A percentile compares a stretch with the other conserved stretches of the same genome.
Evolutionary conservation across 2,888 invertebrate species (phyloP).

Genomic region (Trisateles emortualis): DNA sequence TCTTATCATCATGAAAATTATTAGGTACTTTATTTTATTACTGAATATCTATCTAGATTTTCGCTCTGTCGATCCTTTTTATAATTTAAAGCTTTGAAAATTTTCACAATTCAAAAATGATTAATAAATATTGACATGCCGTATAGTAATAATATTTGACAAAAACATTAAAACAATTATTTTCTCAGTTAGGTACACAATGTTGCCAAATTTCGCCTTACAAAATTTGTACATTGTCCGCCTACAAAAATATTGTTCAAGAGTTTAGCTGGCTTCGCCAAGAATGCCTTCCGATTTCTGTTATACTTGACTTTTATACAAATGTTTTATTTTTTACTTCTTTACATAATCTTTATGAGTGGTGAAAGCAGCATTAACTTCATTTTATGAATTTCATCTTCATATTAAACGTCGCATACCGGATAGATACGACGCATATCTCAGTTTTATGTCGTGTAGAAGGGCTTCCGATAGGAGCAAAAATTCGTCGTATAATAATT

Average conservation of each 20-base stretch:
- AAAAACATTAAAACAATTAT: neutral
- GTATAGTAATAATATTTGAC: too few species aligned
- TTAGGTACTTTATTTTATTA: too few species aligned
- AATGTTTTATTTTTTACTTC: slow-evolving; percentile 14
- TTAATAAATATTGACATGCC: too few species aligned
- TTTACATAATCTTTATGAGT: slow-evolving; percentile 1
- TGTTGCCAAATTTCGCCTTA: neutral
- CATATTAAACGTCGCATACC: neutral
- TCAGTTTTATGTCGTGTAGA: slow-evolving; percentile 4
- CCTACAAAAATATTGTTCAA: slow-evolving; percentile 2
- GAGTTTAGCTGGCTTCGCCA: slow-evolving; percentile 10
- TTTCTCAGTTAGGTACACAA: neutral
- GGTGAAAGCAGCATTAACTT: slow-evolving; percentile 5
- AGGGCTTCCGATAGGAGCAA: neutral
- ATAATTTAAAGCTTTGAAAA: too few species aligned
- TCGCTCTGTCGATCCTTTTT: too few species aligned
- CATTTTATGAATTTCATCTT: slow-evolving; percentile 8
- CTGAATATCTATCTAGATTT: too few species aligned
- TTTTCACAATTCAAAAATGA: too few species aligned
- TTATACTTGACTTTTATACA: slow-evolving; percentile 7
- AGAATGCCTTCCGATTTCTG: slow-evolving; percentile 16
- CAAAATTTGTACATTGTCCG: neutral
- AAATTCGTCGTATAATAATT: neutral
- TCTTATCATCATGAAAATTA: too few species aligned
- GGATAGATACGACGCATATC: slow-evolving; percentile 7